A percentile compares a stretch with the other conserved stretches of the same genome.
Evolutionary conservation across 2,797 vertebrate species (phyloP).

Genomic region (Geotrypetes seraphini): DNA sequence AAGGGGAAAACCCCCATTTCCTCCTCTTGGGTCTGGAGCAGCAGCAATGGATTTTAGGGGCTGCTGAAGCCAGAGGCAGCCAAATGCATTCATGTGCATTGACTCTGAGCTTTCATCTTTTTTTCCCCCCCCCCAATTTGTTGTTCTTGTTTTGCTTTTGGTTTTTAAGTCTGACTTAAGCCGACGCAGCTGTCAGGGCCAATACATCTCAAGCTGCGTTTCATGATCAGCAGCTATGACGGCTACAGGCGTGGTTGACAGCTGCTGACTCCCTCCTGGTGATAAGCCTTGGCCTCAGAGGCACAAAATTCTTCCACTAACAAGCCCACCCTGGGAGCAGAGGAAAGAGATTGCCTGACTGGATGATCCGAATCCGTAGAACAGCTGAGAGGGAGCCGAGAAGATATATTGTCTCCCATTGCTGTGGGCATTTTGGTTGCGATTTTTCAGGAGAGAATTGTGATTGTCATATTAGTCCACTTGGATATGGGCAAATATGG

Average conservation of each 20-base stretch:
- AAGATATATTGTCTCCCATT: too few species aligned
- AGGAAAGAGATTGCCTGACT: too few species aligned
- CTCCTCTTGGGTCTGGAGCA: slow-evolving; percentile 50
- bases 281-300: not conserved
- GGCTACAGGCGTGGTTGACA: not conserved
- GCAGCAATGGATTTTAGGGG: slow-evolving; percentile 54
- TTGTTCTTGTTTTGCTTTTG: not conserved
- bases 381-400: too few species aligned
- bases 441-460: too few species aligned
- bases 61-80: slow-evolving; percentile 40
- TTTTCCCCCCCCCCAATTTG: too few species aligned
- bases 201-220: slow-evolving; percentile 13
- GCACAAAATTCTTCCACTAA: not conserved
- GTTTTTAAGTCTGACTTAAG: slow-evolving; percentile 17
- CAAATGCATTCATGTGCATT: slow-evolving; percentile 16
- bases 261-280: not conserved
- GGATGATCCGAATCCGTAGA: too few species aligned
- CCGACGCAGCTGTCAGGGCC: slow-evolving; percentile 24
- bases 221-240: not conserved
- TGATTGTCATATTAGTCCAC: too few species aligned
- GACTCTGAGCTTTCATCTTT: slow-evolving; percentile 12
- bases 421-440: too few species aligned
- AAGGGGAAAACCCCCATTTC: slow-evolving; percentile 54
- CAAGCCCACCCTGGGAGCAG: not conserved
- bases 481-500: too few species aligned